Evolutionary conservation across 2,888 invertebrate genomes (phyloP).

Genomic region (Eulithis prunata): DNA sequence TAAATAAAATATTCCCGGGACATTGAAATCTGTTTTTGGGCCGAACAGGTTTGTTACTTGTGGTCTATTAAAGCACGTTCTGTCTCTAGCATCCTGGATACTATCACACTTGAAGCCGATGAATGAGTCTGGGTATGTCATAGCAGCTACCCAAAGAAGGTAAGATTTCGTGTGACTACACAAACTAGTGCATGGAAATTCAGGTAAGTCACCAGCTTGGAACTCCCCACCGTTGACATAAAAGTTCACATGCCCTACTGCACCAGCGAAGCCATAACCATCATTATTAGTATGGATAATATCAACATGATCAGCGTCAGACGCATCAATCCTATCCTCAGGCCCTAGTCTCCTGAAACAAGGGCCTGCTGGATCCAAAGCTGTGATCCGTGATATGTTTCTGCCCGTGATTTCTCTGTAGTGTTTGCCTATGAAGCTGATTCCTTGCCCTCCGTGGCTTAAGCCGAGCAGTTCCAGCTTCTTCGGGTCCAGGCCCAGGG

Average conservation of each 20-base stretch:
- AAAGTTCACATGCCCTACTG: conserved; percentile 48
- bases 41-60: conserved; percentile 40
- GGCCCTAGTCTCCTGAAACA: conserved; percentile 45
- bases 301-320: conserved; percentile 47
- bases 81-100: conserved; percentile 45
- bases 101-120: conserved; percentile 48
- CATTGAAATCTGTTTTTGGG: conserved; percentile 45
- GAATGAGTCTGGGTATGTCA: conserved; percentile 43
- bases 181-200: conserved; percentile 37
- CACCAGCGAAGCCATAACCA: conserved; percentile 43
- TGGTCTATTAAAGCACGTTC: conserved; percentile 46
- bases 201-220: conserved; percentile 38
- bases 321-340: conserved; percentile 43
- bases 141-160: conserved; percentile 42
- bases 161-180: conserved; percentile 46
- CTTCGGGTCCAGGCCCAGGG: conserved; percentile 41
- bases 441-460: conserved; percentile 45
- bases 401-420: conserved; percentile 41
- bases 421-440: conserved; percentile 45
- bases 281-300: conserved; percentile 46
- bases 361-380: conserved; percentile 46
- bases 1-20: conserved; percentile 53
- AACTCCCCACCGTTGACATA: conserved; percentile 53
- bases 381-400: conserved; percentile 44
- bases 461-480: conserved; percentile 44